Evolutionary conservation across 1,140 invertebrate species (phyloP).

Genomic region (Euschistus heros): DNA sequence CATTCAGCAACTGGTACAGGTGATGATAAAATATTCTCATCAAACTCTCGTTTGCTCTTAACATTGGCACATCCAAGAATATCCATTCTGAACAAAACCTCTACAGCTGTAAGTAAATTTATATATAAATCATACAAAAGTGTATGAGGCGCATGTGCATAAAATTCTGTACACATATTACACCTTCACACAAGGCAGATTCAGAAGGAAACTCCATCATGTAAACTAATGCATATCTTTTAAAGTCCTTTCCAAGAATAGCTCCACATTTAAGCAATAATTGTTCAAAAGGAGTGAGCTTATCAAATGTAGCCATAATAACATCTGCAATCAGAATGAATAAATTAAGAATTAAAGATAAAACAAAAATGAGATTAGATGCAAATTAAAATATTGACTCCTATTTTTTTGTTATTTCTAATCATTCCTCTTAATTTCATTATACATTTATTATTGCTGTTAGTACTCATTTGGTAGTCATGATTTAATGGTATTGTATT

Average conservation of each 20-base stretch:
- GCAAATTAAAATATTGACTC: too few relatives aligned
- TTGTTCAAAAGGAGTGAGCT: constrained; percentile 46
- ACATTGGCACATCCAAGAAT: constrained; percentile 43
- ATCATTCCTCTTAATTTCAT: too few relatives aligned
- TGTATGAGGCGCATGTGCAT: neutral
- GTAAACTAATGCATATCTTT: constrained; percentile 42
- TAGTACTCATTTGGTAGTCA: too few relatives aligned
- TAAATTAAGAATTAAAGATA: neutral
- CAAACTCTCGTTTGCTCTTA: neutral
- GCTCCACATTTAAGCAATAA: constrained; percentile 47
- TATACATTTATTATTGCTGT: too few relatives aligned
- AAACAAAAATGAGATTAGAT: neutral
- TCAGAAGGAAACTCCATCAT: constrained; percentile 39
- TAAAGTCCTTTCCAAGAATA: constrained; percentile 46
- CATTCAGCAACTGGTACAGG: neutral
- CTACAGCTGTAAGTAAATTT: constrained; percentile 36
- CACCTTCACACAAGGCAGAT: constrained; percentile 35
- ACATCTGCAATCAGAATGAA: constrained; percentile 36
- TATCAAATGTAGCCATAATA: constrained; percentile 47
- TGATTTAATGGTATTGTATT: too few relatives aligned
- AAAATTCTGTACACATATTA: neutral
- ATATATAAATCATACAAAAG: constrained; percentile 22
- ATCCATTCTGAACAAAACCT: constrained; percentile 45
- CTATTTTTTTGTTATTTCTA: too few relatives aligned
- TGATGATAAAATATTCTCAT: neutral